Base-by-base conservation (phyloP, 2,888 invertebrate genomes). In the Cryptus viduatorius region DNA sequence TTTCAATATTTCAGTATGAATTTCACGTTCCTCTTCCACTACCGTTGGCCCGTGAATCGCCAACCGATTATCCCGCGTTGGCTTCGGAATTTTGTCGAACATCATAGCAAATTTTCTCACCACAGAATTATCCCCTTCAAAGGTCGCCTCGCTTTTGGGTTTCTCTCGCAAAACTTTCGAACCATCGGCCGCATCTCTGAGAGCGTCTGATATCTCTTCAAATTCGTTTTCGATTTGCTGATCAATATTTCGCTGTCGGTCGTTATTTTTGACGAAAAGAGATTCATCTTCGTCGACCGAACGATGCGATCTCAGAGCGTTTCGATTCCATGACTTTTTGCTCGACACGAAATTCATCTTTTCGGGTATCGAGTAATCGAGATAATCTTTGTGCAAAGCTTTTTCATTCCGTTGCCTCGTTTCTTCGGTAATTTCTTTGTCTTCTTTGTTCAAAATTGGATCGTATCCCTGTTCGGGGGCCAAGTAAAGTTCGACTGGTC, bases 141-240 rank as follows among this genome's bases (percentile, higher is more conserved):
- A 81, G 14, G 12, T 78, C 31, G 69, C 65, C 8, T 81, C 75
- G 46, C 50, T 72, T 1, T 71, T 83, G 10, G 61, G 80, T 8
- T 71, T 83, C 48, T 24, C 61, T 50, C 37, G 59, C 3, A 75
- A 48, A 56, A 82, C 61, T 12, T 64, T 79, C 4, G 61, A 4
- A 16, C 56, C 86, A 44, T 65, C 68, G n/a, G 76, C 76, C n/a
- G 86, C 88, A 16, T 89, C 87, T 59, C 87, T 89, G 24, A 89
- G 78, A 24, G 83, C 87, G 37, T 89, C 82, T 53, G 87, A 88
- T 83, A 91, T 91, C 76, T 88, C 86, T 14, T 59, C 75, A 50
- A 91, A 90, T 31, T 89, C 85, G 44, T 89, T 89, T 12, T 91
- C 89, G 73, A 91, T 91, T 67, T 79, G 84, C 67, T 86, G 84